Evolutionary conservation across 2,113 vertebrate species (phyloP).

Genomic region (Entelurus aequoreus): DNA sequence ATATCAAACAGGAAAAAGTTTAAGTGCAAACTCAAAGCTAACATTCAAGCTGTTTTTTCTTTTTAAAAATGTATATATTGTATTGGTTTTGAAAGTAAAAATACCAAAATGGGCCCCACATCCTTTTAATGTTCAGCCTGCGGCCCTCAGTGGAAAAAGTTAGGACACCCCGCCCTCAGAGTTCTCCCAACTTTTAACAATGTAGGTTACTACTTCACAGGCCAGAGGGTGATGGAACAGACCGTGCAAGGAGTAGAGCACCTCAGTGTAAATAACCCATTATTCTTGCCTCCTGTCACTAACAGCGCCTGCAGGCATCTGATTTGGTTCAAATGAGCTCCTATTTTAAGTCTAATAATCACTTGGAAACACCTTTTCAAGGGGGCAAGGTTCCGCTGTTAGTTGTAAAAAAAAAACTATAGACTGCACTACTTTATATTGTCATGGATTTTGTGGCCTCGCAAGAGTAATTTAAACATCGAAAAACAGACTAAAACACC

Average conservation of each 20-base stretch:
- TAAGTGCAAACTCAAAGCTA: too few species aligned
- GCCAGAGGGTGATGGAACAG: neutral
- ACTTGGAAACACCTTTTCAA: neutral
- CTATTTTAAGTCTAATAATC: slow-evolving; percentile 2
- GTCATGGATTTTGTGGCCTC: neutral
- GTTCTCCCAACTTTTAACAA: too few species aligned
- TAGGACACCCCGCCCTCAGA: too few species aligned
- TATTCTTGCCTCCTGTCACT: neutral
- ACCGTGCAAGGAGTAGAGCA: neutral
- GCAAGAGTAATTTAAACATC: neutral
- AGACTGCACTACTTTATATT: neutral
- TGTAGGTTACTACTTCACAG: neutral
- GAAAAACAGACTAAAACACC: neutral
- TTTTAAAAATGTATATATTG: too few species aligned
- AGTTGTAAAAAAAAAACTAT: neutral
- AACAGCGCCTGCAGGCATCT: neutral
- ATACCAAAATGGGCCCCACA: too few species aligned
- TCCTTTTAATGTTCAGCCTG: too few species aligned
- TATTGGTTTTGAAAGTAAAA: too few species aligned
- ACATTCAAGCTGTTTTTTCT: too few species aligned
- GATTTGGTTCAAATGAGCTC: neutral
- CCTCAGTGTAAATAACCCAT: neutral
- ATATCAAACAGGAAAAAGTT: too few species aligned
- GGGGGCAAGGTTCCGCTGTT: neutral
- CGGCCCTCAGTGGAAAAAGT: too few species aligned